A percentile compares a stretch with the other conserved stretches of the same genome.
These are phyloP conservation scores for Lordiphosa mommai DNA, from an alignment of 1,140 invertebrate species.

Conservation along the genomic window DNA sequence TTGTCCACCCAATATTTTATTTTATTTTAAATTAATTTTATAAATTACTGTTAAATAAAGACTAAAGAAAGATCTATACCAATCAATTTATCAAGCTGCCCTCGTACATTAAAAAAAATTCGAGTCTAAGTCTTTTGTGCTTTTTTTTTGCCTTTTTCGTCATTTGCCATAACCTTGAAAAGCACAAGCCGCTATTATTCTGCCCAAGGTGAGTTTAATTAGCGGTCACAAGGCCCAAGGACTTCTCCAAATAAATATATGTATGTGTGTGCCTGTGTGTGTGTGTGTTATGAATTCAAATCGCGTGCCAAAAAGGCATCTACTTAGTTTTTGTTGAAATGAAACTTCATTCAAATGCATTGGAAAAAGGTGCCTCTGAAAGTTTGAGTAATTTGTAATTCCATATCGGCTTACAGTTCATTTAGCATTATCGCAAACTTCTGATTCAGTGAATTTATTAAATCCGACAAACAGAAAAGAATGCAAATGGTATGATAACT, in stretches of 20 bases:
- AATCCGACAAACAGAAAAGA: background rate
- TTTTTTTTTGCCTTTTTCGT: constrained; percentile 23
- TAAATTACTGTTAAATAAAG: too few species aligned
- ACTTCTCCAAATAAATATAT: constrained; percentile 8
- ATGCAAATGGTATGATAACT: too few species aligned
- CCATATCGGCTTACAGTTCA: background rate
- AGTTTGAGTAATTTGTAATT: constrained; percentile 1
- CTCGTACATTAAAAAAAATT: background rate
- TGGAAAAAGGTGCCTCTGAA: constrained; percentile 7
- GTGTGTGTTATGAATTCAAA: constrained; percentile 15
- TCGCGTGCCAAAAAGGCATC: constrained; percentile 50
- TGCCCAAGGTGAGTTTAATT: constrained; percentile 64
- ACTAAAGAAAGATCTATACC: too few species aligned
- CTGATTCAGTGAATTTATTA: background rate
- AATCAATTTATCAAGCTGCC: too few species aligned
- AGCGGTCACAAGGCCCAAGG: constrained; percentile 41
- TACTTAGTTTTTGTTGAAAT: constrained; percentile 15
- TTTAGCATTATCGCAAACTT: background rate
- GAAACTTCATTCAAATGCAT: constrained; percentile 27
- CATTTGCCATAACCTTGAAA: constrained; percentile 54
- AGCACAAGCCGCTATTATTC: constrained; percentile 27
- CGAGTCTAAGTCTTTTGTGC: constrained; percentile 12
- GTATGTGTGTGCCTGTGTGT: constrained; percentile 9
- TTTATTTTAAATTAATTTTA: too few species aligned
- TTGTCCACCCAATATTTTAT: too few species aligned